These are phyloP conservation scores for Pristionchus arcanus DNA, from an alignment of 2,888 invertebrate genomes.

Conservation along the genomic window DNA sequence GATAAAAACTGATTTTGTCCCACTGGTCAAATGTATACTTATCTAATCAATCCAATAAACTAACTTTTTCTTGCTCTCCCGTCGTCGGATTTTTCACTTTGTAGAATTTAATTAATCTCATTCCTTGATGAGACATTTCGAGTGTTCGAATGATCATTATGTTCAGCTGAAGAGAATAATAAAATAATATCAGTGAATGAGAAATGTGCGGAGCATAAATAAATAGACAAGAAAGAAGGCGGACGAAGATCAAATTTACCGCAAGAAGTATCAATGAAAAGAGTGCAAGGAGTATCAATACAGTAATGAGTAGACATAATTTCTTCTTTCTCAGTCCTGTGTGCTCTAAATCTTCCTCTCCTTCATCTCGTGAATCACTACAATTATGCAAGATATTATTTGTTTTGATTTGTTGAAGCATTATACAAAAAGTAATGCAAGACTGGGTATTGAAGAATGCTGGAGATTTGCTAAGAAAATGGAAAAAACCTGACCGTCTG, in stretches of 20 bases:
- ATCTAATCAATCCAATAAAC: background rate
- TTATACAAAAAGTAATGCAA: background rate
- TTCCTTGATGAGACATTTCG: conserved; percentile 53
- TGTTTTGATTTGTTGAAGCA: background rate
- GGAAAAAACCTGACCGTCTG: conserved; percentile 21
- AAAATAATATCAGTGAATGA: no score
- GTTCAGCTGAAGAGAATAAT: conserved; percentile 34
- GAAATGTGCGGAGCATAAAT: no score
- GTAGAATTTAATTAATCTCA: conserved; percentile 53
- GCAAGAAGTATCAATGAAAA: conserved; percentile 44
- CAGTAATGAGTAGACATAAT: conserved; percentile 50
- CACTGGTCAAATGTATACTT: no score
- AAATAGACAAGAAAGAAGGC: background rate
- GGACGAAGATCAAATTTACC: background rate
- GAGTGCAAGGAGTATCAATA: conserved; percentile 24
- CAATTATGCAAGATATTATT: background rate
- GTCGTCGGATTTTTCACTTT: conserved; percentile 45
- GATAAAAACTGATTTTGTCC: no score
- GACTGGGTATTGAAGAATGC: background rate
- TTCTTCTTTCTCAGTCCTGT: conserved; percentile 36
- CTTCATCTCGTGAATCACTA: conserved; percentile 44
- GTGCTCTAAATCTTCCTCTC: conserved; percentile 37
- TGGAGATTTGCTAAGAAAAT: background rate
- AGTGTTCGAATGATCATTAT: conserved; percentile 52
- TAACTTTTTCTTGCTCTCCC: conserved; percentile 52